Evolutionary conservation across 2,113 vertebrate species (phyloP).

Genomic region (Gadus chalcogrammus): DNA sequence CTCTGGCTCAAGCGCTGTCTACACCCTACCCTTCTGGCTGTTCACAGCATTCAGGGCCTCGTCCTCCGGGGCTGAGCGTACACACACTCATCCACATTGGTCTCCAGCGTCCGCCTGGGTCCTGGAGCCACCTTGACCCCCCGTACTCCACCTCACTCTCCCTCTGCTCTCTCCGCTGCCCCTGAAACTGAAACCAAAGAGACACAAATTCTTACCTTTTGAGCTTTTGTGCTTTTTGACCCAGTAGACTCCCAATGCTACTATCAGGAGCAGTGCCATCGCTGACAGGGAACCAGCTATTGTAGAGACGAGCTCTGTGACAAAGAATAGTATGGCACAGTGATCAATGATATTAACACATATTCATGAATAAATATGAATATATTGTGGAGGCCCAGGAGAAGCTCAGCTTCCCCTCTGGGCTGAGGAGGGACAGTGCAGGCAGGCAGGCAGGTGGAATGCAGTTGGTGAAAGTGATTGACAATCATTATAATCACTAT

Average conservation of each 20-base stretch:
- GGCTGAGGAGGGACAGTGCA: too few species aligned
- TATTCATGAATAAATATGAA: background rate
- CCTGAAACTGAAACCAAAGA: background rate
- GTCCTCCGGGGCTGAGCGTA: constrained; percentile 38
- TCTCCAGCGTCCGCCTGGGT: background rate
- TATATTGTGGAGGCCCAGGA: too few species aligned
- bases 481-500: too few species aligned
- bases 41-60: too few species aligned
- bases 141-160: constrained; percentile 51
- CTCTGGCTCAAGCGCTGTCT: too few species aligned
- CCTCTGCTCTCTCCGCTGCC: background rate
- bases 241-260: constrained; percentile 16
- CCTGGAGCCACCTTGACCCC: constrained; percentile 34
- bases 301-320: accelerated
- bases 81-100: constrained; percentile 19
- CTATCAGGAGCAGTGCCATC: constrained; percentile 27
- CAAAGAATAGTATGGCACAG: background rate
- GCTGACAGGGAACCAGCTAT: constrained; percentile 24
- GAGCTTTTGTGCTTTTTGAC: constrained; percentile 16
- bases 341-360: background rate
- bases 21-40: too few species aligned
- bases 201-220: constrained; percentile 9
- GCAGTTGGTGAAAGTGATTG: too few species aligned
- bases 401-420: too few species aligned
- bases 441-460: too few species aligned